Base-by-base conservation (phyloP, 1,140 invertebrate genomes). In the Helicorthomorpha holstii region DNA sequence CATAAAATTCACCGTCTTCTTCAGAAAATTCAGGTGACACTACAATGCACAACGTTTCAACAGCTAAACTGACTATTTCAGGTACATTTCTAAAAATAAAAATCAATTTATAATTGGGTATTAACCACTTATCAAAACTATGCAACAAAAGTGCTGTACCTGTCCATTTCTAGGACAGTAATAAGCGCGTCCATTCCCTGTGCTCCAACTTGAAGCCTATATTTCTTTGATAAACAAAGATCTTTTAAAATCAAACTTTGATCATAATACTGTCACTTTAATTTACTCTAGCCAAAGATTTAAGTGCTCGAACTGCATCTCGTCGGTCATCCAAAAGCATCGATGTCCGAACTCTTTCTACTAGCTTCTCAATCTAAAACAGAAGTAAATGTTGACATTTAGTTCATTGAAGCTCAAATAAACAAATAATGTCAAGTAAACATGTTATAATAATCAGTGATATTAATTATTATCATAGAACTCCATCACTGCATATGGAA, bases 271-370 rank as follows among this genome's bases (percentile, higher is more conserved):
- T 46, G 7, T 22, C 44, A 46, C 4, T 46, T 34, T 34, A 55
- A 53, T 43, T 50, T 54, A 73, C 74, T 62, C 82, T 80, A 0
- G 94, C 95, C 49, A 98, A 70, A 1, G 92, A 85, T 71, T 92
- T 92, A 1, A 99, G 75, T 0, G 89, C 92, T 58, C 92, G 75
- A 60, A 95, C 93, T 2, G 94, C 93, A 83, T 98, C 92, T 63
- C 94, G 69, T 50, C 94, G 73, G 63, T 99, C 95, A 66, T 96
- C 89, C 16, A 98, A 67, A 42, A 97, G 67, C 3, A 87, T 93
- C 7, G 93, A 97, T 34, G 87, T 87, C 62, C 82, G 81, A 1
- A 96, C 79, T 58, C 95, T 73, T 63, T 97, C 88, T 12, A 96
- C 83, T 10, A 99, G 66, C 57, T 83, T 76, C 67, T 98, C 93